Conservation (phyloP, 2,888 invertebrate genomes). For the Phlogophora meticulosa region DNA sequence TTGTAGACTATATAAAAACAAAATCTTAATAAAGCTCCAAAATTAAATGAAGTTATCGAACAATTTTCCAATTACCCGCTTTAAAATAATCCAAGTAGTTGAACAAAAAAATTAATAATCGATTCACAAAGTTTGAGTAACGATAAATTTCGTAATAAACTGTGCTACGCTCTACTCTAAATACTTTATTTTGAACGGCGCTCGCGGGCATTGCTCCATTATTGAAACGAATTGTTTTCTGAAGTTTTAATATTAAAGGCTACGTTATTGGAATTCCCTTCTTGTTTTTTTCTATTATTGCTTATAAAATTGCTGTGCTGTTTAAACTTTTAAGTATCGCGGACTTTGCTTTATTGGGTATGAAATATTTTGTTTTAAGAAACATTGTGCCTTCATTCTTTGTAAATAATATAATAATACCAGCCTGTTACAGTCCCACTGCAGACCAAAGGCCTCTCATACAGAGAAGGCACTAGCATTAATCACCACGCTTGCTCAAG, state of each 20-base stretch:
- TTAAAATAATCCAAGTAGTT: constrained; percentile 59
- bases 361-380: constrained; percentile 2
- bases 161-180: constrained; percentile 79
- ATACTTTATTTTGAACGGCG: constrained; percentile 84
- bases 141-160: constrained; percentile 84
- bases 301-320: constrained; percentile 69
- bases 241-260: constrained; percentile 84
- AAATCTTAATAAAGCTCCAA: constrained; percentile 40
- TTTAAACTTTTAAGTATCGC: constrained; percentile 62
- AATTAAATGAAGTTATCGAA: constrained; percentile 44
- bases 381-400: neutral
- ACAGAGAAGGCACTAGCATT: too few relatives aligned
- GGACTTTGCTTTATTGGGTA: constrained; percentile 31
- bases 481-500: too few relatives aligned
- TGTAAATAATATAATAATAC: too few relatives aligned
- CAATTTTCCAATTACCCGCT: constrained; percentile 52
- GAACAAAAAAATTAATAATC: constrained; percentile 75
- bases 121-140: constrained; percentile 75
- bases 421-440: too few relatives aligned
- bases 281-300: constrained; percentile 71
- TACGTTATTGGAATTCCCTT: constrained; percentile 75
- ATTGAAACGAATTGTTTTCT: constrained; percentile 87
- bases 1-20: neutral
- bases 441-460: too few relatives aligned
- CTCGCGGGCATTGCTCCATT: constrained; percentile 83